Evolutionary conservation across 2,888 invertebrate species (phyloP), one percentile per base, ranked within the genome.

Genomic region (Drosophila paracracens): DNA sequence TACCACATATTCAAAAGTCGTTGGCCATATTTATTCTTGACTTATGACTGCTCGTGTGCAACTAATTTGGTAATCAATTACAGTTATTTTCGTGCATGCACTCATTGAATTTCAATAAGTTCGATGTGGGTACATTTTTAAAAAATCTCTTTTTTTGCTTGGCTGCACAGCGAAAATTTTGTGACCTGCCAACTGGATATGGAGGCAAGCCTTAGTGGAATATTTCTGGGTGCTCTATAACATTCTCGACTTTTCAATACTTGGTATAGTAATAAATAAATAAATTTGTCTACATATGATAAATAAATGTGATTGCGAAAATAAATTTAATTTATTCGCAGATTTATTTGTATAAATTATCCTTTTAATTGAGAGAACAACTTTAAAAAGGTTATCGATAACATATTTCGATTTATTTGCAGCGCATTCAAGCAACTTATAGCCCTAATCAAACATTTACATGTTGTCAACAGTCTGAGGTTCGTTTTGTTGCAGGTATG

Each of bases 41-140:
- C 64, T 79, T 74, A 31, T 67, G 81, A 33, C 74, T 70, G 68
- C 59, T 81, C 83, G 80, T 83, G 83, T 70, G 72, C 70, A 65
- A 61, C 75, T 82, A 83, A 83, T 77, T 83, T 72, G 65, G 62
- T 72, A 81, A 82, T 82, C 82, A 82, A 82, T 83, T 83, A 74
- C 83, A 68, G 71, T 71, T 74, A 81, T 76, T 81, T 78, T 52
- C 67, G 27, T 61, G 48, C 56, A 65, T 56, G 43, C 67, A 74
- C 29, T 57, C 75, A 64, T 75, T 80, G 77, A 77, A 82, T 83
- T 83, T 79, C 77, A 72, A 82, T 80, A 74, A 73, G 67, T 48
- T 54, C 56, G 29, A 52, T 58, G 66, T 56, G 65, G 36, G 52
- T 50, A 58, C 27, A 57, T 33, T 38, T 69, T 65, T 21, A 27